phyloP scores from a whole-genome alignment of 2,888 invertebrate genomes.

The Netelia melanura region DNA sequence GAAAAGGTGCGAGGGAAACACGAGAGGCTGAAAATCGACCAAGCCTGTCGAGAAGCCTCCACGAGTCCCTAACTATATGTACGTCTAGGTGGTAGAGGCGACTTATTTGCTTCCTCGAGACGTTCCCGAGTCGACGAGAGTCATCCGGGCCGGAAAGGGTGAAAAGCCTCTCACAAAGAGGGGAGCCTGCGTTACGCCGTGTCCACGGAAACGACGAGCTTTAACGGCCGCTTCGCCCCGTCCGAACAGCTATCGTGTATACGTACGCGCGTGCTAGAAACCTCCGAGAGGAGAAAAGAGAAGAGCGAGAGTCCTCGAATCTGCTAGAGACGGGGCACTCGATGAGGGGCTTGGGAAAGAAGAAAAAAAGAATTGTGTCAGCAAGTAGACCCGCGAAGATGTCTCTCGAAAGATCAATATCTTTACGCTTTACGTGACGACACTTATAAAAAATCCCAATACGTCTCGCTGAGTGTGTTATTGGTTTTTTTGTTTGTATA shows the following conservation, averaged over 20 bases:
- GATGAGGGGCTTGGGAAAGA: constrained; percentile 9
- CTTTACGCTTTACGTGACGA: neutral
- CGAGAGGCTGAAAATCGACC: constrained; percentile 32
- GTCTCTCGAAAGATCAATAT: neutral
- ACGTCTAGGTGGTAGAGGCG: constrained; percentile 13
- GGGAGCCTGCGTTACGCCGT: constrained; percentile 33
- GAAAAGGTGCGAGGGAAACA: constrained; percentile 1
- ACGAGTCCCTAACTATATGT: constrained; percentile 26
- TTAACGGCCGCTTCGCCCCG: constrained; percentile 20
- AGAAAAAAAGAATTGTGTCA: neutral
- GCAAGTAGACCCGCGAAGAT: constrained; percentile 15
- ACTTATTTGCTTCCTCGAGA: constrained; percentile 54
- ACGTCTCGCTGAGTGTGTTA: too few relatives aligned
- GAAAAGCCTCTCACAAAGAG: constrained; percentile 11
- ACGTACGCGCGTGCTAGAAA: constrained; percentile 17
- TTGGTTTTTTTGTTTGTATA: too few relatives aligned
- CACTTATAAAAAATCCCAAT: too few relatives aligned
- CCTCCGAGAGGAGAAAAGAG: constrained; percentile 4
- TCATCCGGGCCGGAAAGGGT: constrained; percentile 28
- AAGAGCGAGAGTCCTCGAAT: constrained; percentile 15
- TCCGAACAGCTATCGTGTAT: neutral
- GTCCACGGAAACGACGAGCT: constrained; percentile 27
- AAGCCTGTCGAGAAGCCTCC: constrained; percentile 26
- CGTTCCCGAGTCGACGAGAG: constrained; percentile 33
- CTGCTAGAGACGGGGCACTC: constrained; percentile 28